These are phyloP conservation scores for Centruroides sculpturatus DNA, from an alignment of 1,140 invertebrate genomes.

Conservation along the genomic window DNA sequence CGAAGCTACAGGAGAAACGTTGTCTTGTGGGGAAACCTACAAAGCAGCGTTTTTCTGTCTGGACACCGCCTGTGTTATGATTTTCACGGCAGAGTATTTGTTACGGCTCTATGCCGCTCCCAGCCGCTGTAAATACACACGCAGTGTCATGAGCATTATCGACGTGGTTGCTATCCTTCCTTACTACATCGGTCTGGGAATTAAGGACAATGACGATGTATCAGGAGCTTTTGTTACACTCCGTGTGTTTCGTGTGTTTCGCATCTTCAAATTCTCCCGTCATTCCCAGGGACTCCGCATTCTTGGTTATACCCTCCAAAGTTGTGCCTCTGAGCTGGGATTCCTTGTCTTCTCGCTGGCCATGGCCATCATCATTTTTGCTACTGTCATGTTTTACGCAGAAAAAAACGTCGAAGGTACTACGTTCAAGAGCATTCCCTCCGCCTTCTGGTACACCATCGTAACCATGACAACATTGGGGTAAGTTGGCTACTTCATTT, in stretches of 20 bases:
- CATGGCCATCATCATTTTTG: slow-evolving; percentile 99
- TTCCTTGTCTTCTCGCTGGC: slow-evolving; percentile 98
- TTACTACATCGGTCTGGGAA: slow-evolving; percentile 97
- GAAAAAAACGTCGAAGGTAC: slow-evolving; percentile 94
- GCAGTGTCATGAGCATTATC: slow-evolving; percentile 96
- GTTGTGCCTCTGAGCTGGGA: slow-evolving; percentile 96
- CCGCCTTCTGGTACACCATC: slow-evolving; percentile 99
- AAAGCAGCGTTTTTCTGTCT: slow-evolving; percentile 97
- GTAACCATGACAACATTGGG: slow-evolving; percentile 99
- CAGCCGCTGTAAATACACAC: slow-evolving; percentile 91
- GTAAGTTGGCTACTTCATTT: slow-evolving; percentile 47
- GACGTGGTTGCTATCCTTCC: slow-evolving; percentile 99
- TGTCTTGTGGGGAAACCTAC: slow-evolving; percentile 93
- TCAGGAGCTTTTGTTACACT: slow-evolving; percentile 98
- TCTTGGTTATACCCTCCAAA: slow-evolving; percentile 96
- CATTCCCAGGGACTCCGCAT: slow-evolving; percentile 98
- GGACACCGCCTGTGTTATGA: slow-evolving; percentile 99
- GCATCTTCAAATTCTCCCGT: slow-evolving; percentile 99
- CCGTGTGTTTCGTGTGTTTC: slow-evolving; percentile 94
- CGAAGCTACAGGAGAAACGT: slow-evolving; percentile 39
- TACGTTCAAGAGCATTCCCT: slow-evolving; percentile 96
- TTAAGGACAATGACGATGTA: slow-evolving; percentile 96
- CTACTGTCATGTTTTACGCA: slow-evolving; percentile 97
- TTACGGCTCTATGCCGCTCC: slow-evolving; percentile 94
- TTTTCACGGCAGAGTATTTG: slow-evolving; percentile 97